Percentiles rank a stretch among this genome's conserved stretches.
phyloP scores from a whole-genome alignment of 1,140 invertebrate species.

The Bilobella aurantiaca region DNA sequence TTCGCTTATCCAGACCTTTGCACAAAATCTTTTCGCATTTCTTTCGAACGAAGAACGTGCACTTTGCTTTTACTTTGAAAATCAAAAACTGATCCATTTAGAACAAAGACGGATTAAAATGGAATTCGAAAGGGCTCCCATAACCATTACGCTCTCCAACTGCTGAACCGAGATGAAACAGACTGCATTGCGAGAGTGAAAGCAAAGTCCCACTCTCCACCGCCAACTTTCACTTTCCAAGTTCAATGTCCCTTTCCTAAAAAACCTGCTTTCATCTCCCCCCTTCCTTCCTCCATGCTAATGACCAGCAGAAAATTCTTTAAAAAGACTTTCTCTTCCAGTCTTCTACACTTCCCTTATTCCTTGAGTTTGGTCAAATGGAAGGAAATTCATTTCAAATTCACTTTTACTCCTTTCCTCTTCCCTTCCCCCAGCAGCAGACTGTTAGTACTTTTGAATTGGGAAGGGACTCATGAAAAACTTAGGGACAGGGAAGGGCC shows the following conservation, averaged over 20 bases:
- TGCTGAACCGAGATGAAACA: background rate
- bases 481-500: background rate
- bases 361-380: background rate
- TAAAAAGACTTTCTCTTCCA: background rate
- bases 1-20: too few species aligned
- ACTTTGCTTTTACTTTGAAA: background rate
- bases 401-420: conserved; percentile 2
- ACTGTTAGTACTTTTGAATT: too few species aligned
- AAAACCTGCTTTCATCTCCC: background rate
- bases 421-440: too few species aligned
- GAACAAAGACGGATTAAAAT: background rate
- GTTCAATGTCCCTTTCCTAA: background rate
- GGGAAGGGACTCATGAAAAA: too few species aligned
- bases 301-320: background rate
- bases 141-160: background rate
- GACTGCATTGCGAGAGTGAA: too few species aligned
- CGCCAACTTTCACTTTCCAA: background rate
- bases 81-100: background rate
- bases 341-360: background rate
- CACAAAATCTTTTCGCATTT: too few species aligned
- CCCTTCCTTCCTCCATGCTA: background rate
- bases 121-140: background rate
- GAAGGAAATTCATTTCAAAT: conserved; percentile 1
- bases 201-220: too few species aligned
- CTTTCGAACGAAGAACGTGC: too few species aligned